These are phyloP conservation scores for Microcebus tavaratra DNA, from an alignment of 2,113 vertebrate genomes.

Conservation along the genomic window DNA sequence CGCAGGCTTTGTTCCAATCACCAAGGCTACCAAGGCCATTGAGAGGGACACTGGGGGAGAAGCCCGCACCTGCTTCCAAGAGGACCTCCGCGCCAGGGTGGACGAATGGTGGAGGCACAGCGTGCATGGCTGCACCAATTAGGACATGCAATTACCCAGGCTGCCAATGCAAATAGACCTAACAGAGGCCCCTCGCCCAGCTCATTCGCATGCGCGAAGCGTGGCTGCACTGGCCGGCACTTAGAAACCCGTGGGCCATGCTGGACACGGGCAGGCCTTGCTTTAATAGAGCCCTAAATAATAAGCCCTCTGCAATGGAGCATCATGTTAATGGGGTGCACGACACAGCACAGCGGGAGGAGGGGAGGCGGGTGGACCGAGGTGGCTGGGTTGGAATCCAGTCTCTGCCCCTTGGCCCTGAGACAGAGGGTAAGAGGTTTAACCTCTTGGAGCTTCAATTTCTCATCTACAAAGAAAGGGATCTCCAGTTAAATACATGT, in stretches of 20 bases:
- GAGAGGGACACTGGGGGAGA: background rate
- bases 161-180: constrained; percentile 39
- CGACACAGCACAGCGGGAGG: background rate
- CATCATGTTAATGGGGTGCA: background rate
- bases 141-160: background rate
- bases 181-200: fast-evolving
- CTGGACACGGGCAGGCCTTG: background rate
- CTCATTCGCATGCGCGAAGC: background rate
- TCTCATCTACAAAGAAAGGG: background rate
- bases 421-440: background rate
- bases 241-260: background rate
- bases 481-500: no score
- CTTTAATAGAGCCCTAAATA: background rate
- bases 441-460: background rate
- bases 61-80: background rate
- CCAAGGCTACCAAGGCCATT: constrained; percentile 4
- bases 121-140: background rate
- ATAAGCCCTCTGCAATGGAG: background rate
- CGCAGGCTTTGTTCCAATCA: background rate
- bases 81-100: background rate
- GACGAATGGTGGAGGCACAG: background rate
- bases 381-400: background rate
- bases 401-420: background rate
- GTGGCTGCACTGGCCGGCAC: background rate
- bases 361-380: background rate